Base-by-base conservation (phyloP, 2,888 invertebrate species). In the Hirtodrosophila cameraria region DNA sequence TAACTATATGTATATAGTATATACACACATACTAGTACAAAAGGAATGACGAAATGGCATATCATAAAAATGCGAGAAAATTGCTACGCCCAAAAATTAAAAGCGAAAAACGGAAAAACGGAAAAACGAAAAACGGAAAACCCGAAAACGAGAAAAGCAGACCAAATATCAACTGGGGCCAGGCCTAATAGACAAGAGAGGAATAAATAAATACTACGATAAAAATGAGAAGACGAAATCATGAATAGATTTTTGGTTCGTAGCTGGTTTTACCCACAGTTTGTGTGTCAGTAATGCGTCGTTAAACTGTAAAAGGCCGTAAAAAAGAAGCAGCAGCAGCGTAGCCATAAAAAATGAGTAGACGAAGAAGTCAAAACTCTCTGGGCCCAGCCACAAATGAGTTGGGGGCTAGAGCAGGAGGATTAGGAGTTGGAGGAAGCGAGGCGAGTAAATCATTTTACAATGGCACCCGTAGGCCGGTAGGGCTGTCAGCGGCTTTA, bases 281-380 rank as follows among this genome's bases (percentile, higher is more conserved):
- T 79, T 69, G 84, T 86, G 74, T 85, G 72, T 70, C 82, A 86
- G 86, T 85, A 82, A 87, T 87, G 79, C 73, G 86, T 83, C 82
- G 82, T 83, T 87, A 83, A 83, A 85, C 86, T 85, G 87, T 78
- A 82, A 83, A 87, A 71, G 86, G 69, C 82, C 86, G 86, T 83
- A 82, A 87, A 82, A 82, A 76, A 67, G 15, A 43, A 43, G 28
- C 9, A 43, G 60, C 38, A 48, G 63, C 61, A 33, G 9, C 46
- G 60, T 36, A 48, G 63, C 61, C 75, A 73, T 83, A 87, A 83
- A 82, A 82, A 83, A 82, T 75, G 69, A 72, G 66, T 65, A 73
- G 63, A 67, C 66, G 49, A 15, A 30, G 43, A 65, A 48, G 52
- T 15, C 45, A 35, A 41, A 63, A 50, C 52, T 30, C 31, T 65